A percentile compares a stretch with the other conserved stretches of the same genome.
These are phyloP conservation scores for Cyphomyrus plagiostoma DNA, from an alignment of 2,113 vertebrate genomes.

Conservation along the genomic window DNA sequence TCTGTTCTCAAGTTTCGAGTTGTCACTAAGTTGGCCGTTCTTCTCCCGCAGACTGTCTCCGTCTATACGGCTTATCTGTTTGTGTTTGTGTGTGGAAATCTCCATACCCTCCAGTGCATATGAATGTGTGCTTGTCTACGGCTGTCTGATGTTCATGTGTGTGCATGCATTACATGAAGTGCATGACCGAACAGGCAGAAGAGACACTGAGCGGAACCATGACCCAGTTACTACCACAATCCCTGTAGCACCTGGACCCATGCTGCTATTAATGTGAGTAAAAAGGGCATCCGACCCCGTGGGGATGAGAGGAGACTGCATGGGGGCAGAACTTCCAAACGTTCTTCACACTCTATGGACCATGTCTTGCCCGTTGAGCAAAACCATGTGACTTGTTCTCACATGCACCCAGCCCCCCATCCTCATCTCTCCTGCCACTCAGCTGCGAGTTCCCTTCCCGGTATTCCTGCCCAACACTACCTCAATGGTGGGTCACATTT, in stretches of 20 bases:
- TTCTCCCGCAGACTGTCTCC: neutral
- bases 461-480: neutral
- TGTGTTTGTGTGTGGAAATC: neutral
- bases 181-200: neutral
- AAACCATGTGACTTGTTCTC: neutral
- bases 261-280: neutral
- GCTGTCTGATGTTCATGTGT: neutral
- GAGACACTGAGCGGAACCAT: neutral
- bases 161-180: neutral
- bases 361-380: neutral
- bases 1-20: neutral
- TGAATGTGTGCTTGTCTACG: neutral
- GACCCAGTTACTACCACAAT: neutral
- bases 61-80: neutral
- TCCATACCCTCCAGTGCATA: neutral
- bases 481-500: neutral
- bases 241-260: neutral
- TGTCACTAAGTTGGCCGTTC: neutral
- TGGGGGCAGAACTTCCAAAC: neutral
- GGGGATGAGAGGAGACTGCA: neutral
- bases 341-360: neutral
- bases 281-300: neutral
- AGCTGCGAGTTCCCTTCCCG: neutral
- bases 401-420: neutral
- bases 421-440: neutral